Evolutionary conservation across 1,140 invertebrate genomes (phyloP).

Genomic region (Psilanteris sp.): DNA sequence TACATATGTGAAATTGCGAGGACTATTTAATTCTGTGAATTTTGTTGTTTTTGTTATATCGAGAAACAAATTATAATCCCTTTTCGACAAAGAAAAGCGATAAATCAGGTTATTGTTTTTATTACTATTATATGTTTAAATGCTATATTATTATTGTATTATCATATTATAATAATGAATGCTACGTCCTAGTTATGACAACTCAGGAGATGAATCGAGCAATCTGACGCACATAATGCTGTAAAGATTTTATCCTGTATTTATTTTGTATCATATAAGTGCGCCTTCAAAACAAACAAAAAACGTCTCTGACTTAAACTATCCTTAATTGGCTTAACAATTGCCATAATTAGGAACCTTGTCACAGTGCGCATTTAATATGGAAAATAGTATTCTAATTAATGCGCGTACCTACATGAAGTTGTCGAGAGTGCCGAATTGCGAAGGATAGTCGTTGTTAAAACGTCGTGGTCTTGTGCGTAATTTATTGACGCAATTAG

Average conservation of each 20-base stretch:
- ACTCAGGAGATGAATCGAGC: constrained; percentile 45
- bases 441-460: constrained; percentile 23
- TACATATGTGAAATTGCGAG: constrained; percentile 64
- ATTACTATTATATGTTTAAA: constrained; percentile 41
- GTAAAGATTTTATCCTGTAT: constrained; percentile 35
- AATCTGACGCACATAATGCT: constrained; percentile 13
- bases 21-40: constrained; percentile 67
- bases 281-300: constrained; percentile 1
- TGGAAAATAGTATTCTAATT: constrained; percentile 44
- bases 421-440: constrained; percentile 40
- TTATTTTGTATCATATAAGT: constrained; percentile 37
- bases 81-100: constrained; percentile 42
- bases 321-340: constrained; percentile 18
- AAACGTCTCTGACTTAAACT: constrained; percentile 16
- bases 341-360: constrained; percentile 56
- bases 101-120: constrained; percentile 41
- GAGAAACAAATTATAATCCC: constrained; percentile 52
- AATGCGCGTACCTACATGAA: constrained; percentile 66
- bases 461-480: constrained; percentile 13
- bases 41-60: constrained; percentile 66
- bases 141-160: constrained; percentile 40
- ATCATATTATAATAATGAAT: constrained; percentile 30
- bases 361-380: constrained; percentile 46
- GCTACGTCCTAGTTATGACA: constrained; percentile 61
- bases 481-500: constrained; percentile 20